A percentile compares a stretch with the other conserved stretches of the same genome.
These are phyloP conservation scores for Coenonympha arcania DNA, from an alignment of 2,888 invertebrate genomes.

Conservation along the genomic window DNA sequence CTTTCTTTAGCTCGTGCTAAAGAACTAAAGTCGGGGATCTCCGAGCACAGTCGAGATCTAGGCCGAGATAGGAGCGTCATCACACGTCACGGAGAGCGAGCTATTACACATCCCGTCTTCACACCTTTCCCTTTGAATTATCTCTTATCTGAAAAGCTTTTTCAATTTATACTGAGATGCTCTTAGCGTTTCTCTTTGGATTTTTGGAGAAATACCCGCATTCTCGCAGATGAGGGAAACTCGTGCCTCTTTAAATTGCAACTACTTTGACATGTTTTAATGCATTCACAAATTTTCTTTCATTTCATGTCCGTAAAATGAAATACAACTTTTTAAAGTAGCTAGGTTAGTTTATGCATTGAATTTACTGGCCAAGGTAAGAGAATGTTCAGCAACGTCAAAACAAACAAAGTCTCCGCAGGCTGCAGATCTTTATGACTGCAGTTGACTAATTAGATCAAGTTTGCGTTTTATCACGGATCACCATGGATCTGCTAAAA, in stretches of 20 bases:
- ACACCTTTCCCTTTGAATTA: constrained; percentile 58
- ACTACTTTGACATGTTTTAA: not conserved
- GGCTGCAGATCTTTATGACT: too few species aligned
- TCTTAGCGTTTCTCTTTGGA: constrained; percentile 19
- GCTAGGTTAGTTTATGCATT: too few species aligned
- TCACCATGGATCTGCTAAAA: too few species aligned
- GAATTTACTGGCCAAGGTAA: too few species aligned
- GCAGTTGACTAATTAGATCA: too few species aligned
- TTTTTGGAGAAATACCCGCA: constrained; percentile 13
- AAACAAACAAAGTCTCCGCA: too few species aligned
- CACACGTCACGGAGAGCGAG: constrained; percentile 49
- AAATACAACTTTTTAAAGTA: too few species aligned
- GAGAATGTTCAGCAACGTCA: too few species aligned
- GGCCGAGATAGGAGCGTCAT: constrained; percentile 62
- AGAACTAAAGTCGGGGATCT: constrained; percentile 25
- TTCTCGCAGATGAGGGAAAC: not conserved
- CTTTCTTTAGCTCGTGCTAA: constrained; percentile 19
- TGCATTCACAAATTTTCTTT: too few species aligned
- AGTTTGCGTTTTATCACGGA: too few species aligned
- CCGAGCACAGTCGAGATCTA: constrained; percentile 47
- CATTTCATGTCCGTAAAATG: too few species aligned
- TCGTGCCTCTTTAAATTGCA: not conserved
- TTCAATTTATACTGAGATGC: constrained; percentile 32
- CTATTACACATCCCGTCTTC: constrained; percentile 60
- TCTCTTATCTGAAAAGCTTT: constrained; percentile 43